phyloP scores from a whole-genome alignment of 2,797 vertebrate species.

The Champsocephalus gunnari region DNA sequence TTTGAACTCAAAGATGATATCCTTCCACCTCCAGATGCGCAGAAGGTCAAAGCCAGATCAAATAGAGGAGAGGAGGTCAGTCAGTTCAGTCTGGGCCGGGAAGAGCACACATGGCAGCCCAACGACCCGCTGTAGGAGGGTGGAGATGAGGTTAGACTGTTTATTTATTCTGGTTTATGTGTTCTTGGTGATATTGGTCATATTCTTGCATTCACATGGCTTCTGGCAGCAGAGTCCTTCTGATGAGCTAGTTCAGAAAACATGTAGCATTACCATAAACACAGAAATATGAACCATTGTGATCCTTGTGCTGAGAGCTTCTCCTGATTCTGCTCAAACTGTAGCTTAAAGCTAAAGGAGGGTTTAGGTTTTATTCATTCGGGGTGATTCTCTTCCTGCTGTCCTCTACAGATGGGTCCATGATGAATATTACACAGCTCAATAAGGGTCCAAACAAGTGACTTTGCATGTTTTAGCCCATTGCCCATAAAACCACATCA shows the following conservation, averaged over 20 bases:
- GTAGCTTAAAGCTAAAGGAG: constrained; percentile 3
- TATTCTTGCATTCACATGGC: constrained; percentile 30
- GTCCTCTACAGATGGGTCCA: constrained; percentile 15
- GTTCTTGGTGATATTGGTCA: constrained; percentile 31
- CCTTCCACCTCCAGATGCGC: constrained; percentile 67
- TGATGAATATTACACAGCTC: constrained; percentile 44
- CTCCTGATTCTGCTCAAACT: constrained; percentile 7
- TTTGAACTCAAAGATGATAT: constrained; percentile 53
- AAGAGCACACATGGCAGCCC: constrained; percentile 47
- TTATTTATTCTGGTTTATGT: constrained; percentile 58
- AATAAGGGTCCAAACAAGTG: not conserved
- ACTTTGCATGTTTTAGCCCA: not conserved
- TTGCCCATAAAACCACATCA: not conserved
- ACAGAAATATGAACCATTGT: constrained; percentile 7
- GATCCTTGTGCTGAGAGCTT: not conserved
- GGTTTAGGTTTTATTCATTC: not conserved
- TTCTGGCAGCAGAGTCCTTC: constrained; percentile 29
- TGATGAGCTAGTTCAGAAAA: constrained; percentile 13
- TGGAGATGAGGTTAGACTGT: constrained; percentile 50
- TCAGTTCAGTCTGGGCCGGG: constrained; percentile 44
- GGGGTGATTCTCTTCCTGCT: not conserved
- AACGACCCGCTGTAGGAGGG: constrained; percentile 38
- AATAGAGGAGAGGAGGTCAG: constrained; percentile 55
- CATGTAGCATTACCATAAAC: constrained; percentile 21
- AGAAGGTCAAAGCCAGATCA: constrained; percentile 67